phyloP scores from a whole-genome alignment of 2,113 vertebrate species.

The Pelusios castaneus region DNA sequence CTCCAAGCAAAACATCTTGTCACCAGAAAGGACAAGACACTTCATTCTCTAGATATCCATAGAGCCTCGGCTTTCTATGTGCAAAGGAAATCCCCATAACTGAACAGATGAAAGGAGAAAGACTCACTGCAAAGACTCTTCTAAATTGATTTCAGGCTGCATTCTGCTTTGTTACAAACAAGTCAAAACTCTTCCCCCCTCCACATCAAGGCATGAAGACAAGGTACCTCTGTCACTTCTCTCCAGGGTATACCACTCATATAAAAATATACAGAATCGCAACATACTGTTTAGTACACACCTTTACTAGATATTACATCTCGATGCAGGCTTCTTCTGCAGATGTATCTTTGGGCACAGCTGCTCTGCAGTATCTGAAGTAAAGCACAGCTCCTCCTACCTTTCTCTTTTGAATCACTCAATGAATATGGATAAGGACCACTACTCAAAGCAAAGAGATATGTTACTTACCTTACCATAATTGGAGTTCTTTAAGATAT shows the following conservation, averaged over 20 bases:
- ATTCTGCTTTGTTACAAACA: background rate
- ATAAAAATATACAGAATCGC: too few species aligned
- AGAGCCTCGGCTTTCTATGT: background rate
- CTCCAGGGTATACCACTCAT: background rate
- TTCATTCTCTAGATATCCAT: too few species aligned
- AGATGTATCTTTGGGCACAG: background rate
- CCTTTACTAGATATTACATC: background rate
- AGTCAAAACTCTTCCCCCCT: background rate
- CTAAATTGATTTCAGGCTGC: background rate
- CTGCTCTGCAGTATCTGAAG: background rate
- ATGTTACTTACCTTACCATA: background rate
- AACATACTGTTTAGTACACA: background rate
- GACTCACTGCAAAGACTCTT: too few species aligned
- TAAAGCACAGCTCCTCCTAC: background rate
- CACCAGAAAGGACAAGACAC: too few species aligned
- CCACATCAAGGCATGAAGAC: background rate
- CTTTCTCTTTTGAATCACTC: background rate
- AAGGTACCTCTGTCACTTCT: background rate
- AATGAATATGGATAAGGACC: background rate
- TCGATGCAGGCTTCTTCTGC: background rate
- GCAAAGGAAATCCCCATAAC: background rate
- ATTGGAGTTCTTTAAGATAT: background rate
- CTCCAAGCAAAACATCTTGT: too few species aligned
- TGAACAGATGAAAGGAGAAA: background rate
- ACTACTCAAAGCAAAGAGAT: background rate